Base-by-base conservation (phyloP, 2,113 vertebrate genomes). In the Atherinomorus stipes region DNA sequence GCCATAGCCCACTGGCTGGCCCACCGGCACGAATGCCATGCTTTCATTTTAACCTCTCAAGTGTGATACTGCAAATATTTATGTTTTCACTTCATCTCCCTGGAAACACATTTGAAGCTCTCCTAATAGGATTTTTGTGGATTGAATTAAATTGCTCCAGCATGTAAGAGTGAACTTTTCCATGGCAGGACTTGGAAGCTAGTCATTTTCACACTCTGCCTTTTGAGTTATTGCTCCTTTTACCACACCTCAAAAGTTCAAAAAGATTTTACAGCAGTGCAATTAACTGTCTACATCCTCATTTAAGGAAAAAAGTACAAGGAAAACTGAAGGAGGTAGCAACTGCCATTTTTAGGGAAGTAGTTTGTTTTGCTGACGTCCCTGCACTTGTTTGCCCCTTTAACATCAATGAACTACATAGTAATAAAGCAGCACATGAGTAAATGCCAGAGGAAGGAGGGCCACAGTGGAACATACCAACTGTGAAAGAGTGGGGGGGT, bases 31-130 rank as follows among this genome's bases (percentile, higher is more conserved):
- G 68, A 91, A 89, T 86, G 59, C 82, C 65, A 62, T 3, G 80
- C 82, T 89, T 90, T 90, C 76, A 87, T 88, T 86, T 78, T 57
- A 82, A 57, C 59, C 64, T 86, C 81, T 88, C 64, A 72, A 86
- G 82, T 87, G 79, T 81, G 70, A 87, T 84, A 75, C 65, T 86
- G 82, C 81, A 91, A 90, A 90, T 87, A 90, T 88, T 91, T 88
- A 81, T 88, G 64, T 87, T 71, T 80, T 78, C 62, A 63, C 70
- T 64, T 37, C 76, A 84, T 91, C 77, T 85, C 87, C 83, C 58
- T 80, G 77, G 88, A 89, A 87, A 90, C 88, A 78, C 53, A 2
- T 86, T 89, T 86, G 73, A 89, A 85, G 75, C 56, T 62, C 57
- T 80, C 44, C 57, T 85, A 80, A 85, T 86, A 82, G 69, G 68